These are phyloP conservation scores for Sebastes diploproa DNA, from an alignment of 2,797 vertebrate species.

Conservation along the genomic window DNA sequence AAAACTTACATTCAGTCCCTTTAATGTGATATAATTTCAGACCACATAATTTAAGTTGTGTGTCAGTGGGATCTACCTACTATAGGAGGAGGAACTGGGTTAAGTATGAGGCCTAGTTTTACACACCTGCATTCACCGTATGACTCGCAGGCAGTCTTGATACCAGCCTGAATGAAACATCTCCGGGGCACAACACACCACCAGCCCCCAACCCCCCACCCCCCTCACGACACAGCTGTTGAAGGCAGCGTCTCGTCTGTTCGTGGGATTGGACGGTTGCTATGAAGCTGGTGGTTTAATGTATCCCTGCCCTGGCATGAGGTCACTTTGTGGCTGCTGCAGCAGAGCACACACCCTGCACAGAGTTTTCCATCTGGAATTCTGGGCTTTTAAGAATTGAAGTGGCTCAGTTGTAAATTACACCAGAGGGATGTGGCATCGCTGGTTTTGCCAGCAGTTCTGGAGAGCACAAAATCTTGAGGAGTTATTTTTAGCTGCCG, in stretches of 20 bases:
- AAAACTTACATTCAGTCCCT: too few relatives aligned
- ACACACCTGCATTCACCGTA: constrained; percentile 35
- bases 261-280: constrained; percentile 24
- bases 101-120: neutral
- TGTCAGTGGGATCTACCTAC: neutral
- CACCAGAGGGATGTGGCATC: constrained; percentile 31
- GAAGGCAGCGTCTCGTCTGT: constrained; percentile 6
- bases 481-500: constrained; percentile 35
- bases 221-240: constrained; percentile 5
- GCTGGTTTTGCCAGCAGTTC: constrained; percentile 21
- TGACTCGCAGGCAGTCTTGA: neutral
- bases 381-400: constrained; percentile 21
- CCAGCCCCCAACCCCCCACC: neutral
- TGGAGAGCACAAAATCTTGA: constrained; percentile 5
- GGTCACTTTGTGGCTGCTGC: constrained; percentile 61
- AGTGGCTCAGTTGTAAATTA: constrained; percentile 32
- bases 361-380: constrained; percentile 60
- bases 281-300: constrained; percentile 43
- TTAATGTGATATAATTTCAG: too few relatives aligned
- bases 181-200: neutral
- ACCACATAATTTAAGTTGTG: neutral
- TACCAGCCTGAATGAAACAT: neutral
- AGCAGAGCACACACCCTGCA: constrained; percentile 54
- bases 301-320: constrained; percentile 51
- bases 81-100: neutral